Evolutionary conservation across 2,888 invertebrate species (phyloP).

Genomic region (Cactoblastis cactorum): DNA sequence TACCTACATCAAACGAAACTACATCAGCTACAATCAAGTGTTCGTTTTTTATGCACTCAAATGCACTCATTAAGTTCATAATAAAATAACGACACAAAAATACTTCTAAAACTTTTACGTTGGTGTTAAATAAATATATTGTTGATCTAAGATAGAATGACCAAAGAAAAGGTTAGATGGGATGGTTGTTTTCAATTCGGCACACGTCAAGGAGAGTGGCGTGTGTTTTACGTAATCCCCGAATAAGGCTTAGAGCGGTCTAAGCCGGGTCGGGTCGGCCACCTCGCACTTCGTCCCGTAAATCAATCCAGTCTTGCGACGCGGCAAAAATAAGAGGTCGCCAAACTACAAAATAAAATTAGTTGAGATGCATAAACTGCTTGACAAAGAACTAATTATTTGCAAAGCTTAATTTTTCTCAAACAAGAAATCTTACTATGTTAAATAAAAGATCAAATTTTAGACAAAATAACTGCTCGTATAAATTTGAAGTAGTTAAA

Average conservation of each 20-base stretch:
- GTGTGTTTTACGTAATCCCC: conserved; percentile 68
- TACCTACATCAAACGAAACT: conserved; percentile 3
- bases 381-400: no score
- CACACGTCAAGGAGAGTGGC: conserved; percentile 58
- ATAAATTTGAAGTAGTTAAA: no score
- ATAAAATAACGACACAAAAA: no score
- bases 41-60: not conserved
- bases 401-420: no score
- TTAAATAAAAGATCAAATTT: no score
- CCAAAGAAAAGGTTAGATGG: conserved; percentile 7
- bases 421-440: no score
- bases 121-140: not conserved
- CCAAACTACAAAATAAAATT: conserved; percentile 14
- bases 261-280: conserved; percentile 57
- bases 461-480: no score
- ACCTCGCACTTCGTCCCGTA: conserved; percentile 66
- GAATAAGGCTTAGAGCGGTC: conserved; percentile 64
- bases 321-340: conserved; percentile 64
- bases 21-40: not conserved
- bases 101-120: no score
- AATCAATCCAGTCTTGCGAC: conserved; percentile 70
- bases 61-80: not conserved
- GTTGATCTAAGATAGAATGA: not conserved
- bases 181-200: conserved; percentile 46
- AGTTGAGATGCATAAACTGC: not conserved